Evolutionary conservation across 2,888 invertebrate species (phyloP).

Genomic region (Heliconius ismenius): DNA sequence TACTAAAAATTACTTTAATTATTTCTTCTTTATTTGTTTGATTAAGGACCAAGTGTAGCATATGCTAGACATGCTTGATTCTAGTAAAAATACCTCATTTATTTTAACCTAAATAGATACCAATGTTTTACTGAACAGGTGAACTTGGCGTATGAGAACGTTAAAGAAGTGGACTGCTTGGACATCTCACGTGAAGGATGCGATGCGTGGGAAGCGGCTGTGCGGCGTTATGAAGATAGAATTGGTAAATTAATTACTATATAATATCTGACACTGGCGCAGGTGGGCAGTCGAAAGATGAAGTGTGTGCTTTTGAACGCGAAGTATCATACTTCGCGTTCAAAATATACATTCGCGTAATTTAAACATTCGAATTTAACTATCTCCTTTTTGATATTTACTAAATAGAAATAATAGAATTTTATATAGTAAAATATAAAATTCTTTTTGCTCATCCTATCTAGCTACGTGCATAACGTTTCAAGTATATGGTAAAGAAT

Average conservation of each 20-base stretch:
- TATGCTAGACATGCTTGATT: too few relatives aligned
- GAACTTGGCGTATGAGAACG: constrained; percentile 93
- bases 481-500: neutral
- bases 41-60: neutral
- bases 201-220: constrained; percentile 99
- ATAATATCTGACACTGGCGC: neutral
- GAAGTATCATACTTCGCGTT: too few relatives aligned
- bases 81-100: too few relatives aligned
- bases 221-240: constrained; percentile 97
- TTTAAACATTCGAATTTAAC: too few relatives aligned
- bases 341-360: too few relatives aligned
- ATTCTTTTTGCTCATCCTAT: too few relatives aligned
- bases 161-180: constrained; percentile 98
- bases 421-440: too few relatives aligned
- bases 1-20: neutral
- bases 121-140: constrained; percentile 16
- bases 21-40: neutral
- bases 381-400: too few relatives aligned
- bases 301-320: too few relatives aligned
- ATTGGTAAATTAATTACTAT: constrained; percentile 83
- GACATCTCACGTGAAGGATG: constrained; percentile 98
- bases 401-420: too few relatives aligned
- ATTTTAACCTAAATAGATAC: neutral
- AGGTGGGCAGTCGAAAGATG: too few relatives aligned
- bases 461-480: too few relatives aligned